Evolutionary conservation across 2,888 invertebrate species (phyloP), one percentile per base, ranked within the genome.

Genomic region (Girardia tigrina): DNA sequence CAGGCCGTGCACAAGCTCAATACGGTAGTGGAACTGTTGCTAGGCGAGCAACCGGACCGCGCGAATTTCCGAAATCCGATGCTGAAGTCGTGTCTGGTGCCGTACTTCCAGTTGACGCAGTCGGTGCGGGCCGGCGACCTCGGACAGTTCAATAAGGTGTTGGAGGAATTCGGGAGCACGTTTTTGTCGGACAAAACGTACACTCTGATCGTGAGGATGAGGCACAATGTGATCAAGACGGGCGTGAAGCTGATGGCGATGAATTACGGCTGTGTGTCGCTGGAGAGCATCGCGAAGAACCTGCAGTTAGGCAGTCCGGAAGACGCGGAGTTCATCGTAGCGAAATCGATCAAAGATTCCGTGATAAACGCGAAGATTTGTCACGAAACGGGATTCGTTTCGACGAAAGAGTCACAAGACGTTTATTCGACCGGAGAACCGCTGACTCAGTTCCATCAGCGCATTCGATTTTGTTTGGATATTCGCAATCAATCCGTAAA

Each of bases 191-290:
- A 98, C 84, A 91, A 94, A 82, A 98, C 98, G 0, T 94, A 92
- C 81, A 94, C 95, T 27, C 86, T 98, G 77, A 97, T 98, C 81
- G 88, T 97, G 71, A 90, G 98, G 78, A 87, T 99, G 75, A 88
- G 95, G 75, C 98, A 98, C 84, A 99, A 98, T 86, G 98, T 99
- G 0, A 97, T 99, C 81, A 97, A 97, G 86, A 97, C 98, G 14
- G 95, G 94, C 0, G 91, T 97, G 75, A 88, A 95, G 42, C 91
- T 93, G 73, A 97, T 99, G 84, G 94, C 94, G 0, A 85, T 93
- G 28, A 94, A 95, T 0, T 98, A 98, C 84, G 95, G 95, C 0
- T 88, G 93, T 78, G 97, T 98, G 81, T 93, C 94, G 0, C 90
- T 97, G 0, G 89, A 89, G 78, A 95, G 97, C 83, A 93, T 98